phyloP scores from a whole-genome alignment of 2,888 invertebrate genomes.

The Tuberolachnus salignus region DNA sequence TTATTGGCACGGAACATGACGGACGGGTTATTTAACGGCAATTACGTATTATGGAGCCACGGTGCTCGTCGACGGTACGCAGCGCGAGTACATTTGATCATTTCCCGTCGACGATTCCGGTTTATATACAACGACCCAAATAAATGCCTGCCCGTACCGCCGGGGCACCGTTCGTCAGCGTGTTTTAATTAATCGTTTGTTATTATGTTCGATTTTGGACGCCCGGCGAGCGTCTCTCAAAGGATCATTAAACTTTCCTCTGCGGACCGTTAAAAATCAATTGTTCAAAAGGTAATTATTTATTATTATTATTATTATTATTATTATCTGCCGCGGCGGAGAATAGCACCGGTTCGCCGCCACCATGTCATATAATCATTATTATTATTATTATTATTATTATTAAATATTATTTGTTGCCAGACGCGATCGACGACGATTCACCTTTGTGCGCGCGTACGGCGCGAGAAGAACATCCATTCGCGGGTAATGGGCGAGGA shows the following conservation, averaged over 20 bases:
- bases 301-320: neutral
- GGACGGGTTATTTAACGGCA: too few relatives aligned
- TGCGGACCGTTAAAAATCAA: slow-evolving; percentile 53
- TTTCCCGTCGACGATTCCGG: slow-evolving; percentile 8
- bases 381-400: too few relatives aligned
- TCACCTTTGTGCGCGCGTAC: neutral
- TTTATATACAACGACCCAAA: slow-evolving; percentile 53
- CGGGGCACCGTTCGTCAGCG: slow-evolving; percentile 32
- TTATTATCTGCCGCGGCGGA: slow-evolving; percentile 1
- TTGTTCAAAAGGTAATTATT: slow-evolving; percentile 40
- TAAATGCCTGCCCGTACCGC: neutral
- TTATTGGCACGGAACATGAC: slow-evolving; percentile 33
- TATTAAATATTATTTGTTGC: too few relatives aligned
- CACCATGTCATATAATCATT: neutral
- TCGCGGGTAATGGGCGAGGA: neutral
- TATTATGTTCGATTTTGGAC: slow-evolving; percentile 35
- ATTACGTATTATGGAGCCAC: slow-evolving; percentile 23
- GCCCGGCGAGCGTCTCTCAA: slow-evolving; percentile 30
- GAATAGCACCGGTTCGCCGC: slow-evolving; percentile 26
- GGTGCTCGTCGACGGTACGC: slow-evolving; percentile 25
- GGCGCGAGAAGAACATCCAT: too few relatives aligned
- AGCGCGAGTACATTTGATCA: slow-evolving; percentile 39
- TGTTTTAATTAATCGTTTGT: slow-evolving; percentile 53
- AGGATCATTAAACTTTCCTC: slow-evolving; percentile 55
- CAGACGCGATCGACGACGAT: neutral